A percentile compares a stretch with the other conserved stretches of the same genome.
These are phyloP conservation scores for Drosophila miranda DNA, from an alignment of 1,140 invertebrate species.

Conservation along the genomic window DNA sequence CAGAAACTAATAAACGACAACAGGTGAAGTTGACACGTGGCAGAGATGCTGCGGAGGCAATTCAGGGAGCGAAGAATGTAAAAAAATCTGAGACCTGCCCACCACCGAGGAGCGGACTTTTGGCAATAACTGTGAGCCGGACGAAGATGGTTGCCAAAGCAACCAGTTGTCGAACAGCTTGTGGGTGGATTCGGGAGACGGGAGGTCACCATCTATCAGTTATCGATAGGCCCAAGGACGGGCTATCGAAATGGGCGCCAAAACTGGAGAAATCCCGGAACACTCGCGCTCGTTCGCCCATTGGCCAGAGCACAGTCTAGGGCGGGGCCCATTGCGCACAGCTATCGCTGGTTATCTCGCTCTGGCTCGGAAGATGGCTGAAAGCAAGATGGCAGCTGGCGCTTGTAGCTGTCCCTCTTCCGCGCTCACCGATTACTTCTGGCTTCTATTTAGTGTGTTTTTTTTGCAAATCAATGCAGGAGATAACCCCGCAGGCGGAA, in stretches of 20 bases:
- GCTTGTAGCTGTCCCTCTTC: conserved; percentile 43
- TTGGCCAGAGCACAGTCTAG: conserved; percentile 10
- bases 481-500: conserved; percentile 60
- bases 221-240: conserved; percentile 52
- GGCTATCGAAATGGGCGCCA: conserved; percentile 42
- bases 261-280: conserved; percentile 7
- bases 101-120: conserved; percentile 54
- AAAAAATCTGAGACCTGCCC: not conserved
- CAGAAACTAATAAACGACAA: conserved; percentile 74
- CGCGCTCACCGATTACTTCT: conserved; percentile 13
- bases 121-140: conserved; percentile 58
- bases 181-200: conserved; percentile 1
- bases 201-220: conserved; percentile 11
- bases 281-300: conserved; percentile 13
- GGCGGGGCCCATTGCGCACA: conserved; percentile 42
- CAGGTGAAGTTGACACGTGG: conserved; percentile 51
- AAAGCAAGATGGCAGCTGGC: conserved; percentile 58
- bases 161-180: conserved; percentile 32
- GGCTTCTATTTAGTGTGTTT: conserved; percentile 1
- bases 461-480: conserved; percentile 61
- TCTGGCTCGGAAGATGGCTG: conserved; percentile 2
- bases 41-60: conserved; percentile 28
- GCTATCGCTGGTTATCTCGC: conserved; percentile 4
- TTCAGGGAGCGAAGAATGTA: not conserved
- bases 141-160: conserved; percentile 54